These are phyloP conservation scores for Encarsia formosa DNA, from an alignment of 2,888 invertebrate species.

Conservation along the genomic window DNA sequence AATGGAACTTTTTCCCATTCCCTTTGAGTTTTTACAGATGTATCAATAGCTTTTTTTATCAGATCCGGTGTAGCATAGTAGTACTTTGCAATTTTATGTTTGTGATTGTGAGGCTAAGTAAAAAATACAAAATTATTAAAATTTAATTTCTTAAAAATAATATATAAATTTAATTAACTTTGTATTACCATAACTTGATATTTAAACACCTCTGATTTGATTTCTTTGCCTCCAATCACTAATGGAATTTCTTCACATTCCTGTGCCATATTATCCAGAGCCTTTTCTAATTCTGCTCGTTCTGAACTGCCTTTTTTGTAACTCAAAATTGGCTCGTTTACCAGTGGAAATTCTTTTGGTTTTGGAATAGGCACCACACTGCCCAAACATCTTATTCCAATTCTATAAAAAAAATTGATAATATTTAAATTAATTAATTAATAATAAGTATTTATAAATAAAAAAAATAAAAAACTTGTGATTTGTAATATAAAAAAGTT, in stretches of 20 bases:
- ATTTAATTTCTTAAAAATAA: not conserved
- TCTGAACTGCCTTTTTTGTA: constrained; percentile 83
- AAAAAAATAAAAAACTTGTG: constrained; percentile 19
- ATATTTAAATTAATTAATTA: constrained; percentile 1
- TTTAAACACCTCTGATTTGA: constrained; percentile 68
- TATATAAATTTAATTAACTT: not conserved
- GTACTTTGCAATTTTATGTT: constrained; percentile 82
- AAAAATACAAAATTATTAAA: constrained; percentile 1
- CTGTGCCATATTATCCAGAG: constrained; percentile 62
- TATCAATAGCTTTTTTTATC: constrained; percentile 79
- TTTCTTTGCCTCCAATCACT: constrained; percentile 89
- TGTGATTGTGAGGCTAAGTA: constrained; percentile 88
- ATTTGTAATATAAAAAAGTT: not conserved
- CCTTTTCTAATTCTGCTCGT: constrained; percentile 66
- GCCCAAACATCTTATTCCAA: constrained; percentile 55
- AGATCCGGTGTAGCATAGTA: constrained; percentile 85
- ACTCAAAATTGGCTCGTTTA: constrained; percentile 76
- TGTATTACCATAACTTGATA: constrained; percentile 69
- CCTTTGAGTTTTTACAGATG: constrained; percentile 71
- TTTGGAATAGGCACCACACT: constrained; percentile 65
- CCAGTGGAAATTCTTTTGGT: constrained; percentile 64
- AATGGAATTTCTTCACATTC: constrained; percentile 85
- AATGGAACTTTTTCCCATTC: constrained; percentile 88
- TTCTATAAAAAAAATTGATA: constrained; percentile 38
- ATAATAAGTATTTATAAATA: constrained; percentile 10